Conservation (phyloP, 2,888 invertebrate genomes). For the Caenorhabditis uteleia region DNA sequence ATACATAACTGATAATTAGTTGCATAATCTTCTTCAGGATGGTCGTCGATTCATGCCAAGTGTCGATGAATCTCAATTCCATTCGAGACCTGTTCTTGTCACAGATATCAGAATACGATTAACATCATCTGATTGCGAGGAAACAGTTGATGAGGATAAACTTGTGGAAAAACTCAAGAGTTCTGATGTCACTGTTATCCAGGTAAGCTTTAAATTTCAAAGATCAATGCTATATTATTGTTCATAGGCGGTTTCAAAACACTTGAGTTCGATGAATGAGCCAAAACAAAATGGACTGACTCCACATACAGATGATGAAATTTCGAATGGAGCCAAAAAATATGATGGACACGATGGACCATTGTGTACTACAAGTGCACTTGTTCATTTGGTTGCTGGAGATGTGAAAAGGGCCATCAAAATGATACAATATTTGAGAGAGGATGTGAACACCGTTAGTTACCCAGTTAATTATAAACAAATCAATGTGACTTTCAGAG, state of each 20-base stretch:
- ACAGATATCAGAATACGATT: slow-evolving; percentile 15
- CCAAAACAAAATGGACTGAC: slow-evolving; percentile 8
- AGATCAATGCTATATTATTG: too few relatives aligned
- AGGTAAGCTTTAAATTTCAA: too few relatives aligned
- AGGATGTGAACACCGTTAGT: slow-evolving; percentile 7
- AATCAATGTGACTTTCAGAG: background rate
- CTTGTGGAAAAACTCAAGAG: slow-evolving; percentile 25
- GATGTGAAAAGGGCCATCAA: slow-evolving; percentile 39
- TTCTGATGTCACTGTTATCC: slow-evolving; percentile 24
- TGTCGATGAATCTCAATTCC: slow-evolving; percentile 22
- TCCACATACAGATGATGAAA: background rate
- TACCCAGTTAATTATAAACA: background rate
- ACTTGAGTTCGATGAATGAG: slow-evolving; percentile 13
- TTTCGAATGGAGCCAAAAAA: background rate
- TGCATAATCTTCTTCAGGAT: slow-evolving; percentile 3
- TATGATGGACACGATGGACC: slow-evolving; percentile 34
- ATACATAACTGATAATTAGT: background rate
- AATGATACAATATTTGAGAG: slow-evolving; percentile 32
- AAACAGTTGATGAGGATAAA: slow-evolving; percentile 31
- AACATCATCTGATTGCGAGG: background rate
- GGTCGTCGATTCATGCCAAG: slow-evolving; percentile 23
- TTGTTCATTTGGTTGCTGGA: slow-evolving; percentile 49
- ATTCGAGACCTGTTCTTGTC: slow-evolving; percentile 14
- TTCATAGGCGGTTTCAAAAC: slow-evolving; percentile 24
- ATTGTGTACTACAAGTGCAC: slow-evolving; percentile 30